phyloP scores from a whole-genome alignment of 2,113 vertebrate species.

The Myanophis thanlyinensis region DNA sequence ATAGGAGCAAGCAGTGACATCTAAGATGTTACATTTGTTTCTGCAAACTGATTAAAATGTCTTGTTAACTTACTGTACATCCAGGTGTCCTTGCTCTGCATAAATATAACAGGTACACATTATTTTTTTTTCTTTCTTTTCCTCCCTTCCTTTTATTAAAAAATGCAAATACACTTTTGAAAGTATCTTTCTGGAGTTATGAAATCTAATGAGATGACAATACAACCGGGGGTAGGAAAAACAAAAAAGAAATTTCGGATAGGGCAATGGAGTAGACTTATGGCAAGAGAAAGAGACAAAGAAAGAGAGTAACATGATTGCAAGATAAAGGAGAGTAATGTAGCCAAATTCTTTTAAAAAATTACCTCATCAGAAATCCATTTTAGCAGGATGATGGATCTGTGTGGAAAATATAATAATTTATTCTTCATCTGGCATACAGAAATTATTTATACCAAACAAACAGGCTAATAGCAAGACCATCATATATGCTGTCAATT shows the following conservation, averaged over 20 bases:
- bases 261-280: not conserved
- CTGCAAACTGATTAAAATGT: slow-evolving; percentile 56
- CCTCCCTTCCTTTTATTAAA: not conserved
- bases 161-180: not conserved
- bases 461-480: slow-evolving; percentile 18
- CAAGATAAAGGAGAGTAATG: slow-evolving; percentile 1
- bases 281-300: not conserved
- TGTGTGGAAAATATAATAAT: slow-evolving; percentile 25
- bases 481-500: slow-evolving; percentile 2
- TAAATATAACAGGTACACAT: not conserved
- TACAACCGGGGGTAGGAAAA: not conserved
- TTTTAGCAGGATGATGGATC: slow-evolving; percentile 23
- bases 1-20: slow-evolving; percentile 43
- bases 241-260: slow-evolving; percentile 9
- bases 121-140: not conserved
- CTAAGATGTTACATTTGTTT: slow-evolving; percentile 50
- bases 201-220: slow-evolving; percentile 7
- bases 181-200: not conserved
- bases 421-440: slow-evolving; percentile 31
- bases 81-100: slow-evolving; percentile 36
- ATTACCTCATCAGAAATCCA: slow-evolving; percentile 5
- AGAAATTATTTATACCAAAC: slow-evolving; percentile 22
- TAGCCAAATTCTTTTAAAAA: slow-evolving; percentile 5
- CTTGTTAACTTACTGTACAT: slow-evolving; percentile 46
- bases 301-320: not conserved